Conservation (phyloP, 2,888 invertebrate species). For the Atethmia centrago region DNA sequence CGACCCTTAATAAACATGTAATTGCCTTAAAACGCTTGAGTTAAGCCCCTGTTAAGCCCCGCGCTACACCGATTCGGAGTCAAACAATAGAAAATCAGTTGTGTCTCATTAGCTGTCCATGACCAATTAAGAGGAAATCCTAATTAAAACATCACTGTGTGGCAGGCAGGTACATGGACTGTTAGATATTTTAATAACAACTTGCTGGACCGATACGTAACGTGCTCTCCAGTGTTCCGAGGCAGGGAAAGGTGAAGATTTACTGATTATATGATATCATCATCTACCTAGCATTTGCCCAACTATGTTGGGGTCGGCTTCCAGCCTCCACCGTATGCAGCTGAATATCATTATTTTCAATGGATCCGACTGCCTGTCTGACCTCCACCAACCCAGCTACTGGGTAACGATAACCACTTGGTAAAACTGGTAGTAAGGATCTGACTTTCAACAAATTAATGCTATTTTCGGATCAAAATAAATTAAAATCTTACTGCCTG, state of each 20-base stretch:
- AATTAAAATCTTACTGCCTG: too few species aligned
- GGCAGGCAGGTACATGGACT: too few species aligned
- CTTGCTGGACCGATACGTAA: background rate
- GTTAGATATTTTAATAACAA: background rate
- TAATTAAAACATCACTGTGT: background rate
- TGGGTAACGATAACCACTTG: background rate
- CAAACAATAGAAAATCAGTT: too few species aligned
- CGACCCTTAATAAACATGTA: too few species aligned
- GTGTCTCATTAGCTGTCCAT: too few species aligned
- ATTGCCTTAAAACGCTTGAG: too few species aligned
- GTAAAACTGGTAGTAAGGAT: background rate
- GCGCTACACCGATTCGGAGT: too few species aligned
- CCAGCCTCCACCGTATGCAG: too few species aligned
- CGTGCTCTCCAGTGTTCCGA: too few species aligned
- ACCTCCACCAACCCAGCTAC: background rate
- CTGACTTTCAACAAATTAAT: too few species aligned
- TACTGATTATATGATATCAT: background rate
- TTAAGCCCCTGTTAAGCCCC: too few species aligned
- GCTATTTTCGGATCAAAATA: background rate
- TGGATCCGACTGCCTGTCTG: background rate
- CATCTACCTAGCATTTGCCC: background rate
- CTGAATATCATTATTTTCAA: too few species aligned
- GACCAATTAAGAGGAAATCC: background rate
- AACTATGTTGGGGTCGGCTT: background rate
- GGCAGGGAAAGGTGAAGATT: background rate